Conservation (phyloP, 2,797 vertebrate species). For the Anolis apletophallus region DNA sequence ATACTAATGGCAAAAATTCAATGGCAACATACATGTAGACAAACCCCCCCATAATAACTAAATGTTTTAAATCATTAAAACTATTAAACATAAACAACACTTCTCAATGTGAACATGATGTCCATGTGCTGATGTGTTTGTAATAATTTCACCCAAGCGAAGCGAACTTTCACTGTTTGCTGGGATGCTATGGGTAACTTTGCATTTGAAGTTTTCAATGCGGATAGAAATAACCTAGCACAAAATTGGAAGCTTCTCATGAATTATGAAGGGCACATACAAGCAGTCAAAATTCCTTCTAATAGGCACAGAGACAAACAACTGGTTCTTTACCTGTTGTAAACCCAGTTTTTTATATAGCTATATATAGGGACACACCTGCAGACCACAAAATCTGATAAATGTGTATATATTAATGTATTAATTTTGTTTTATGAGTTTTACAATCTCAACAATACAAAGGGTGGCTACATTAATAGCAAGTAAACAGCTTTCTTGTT, state of each 20-base stretch:
- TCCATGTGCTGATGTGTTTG: not conserved
- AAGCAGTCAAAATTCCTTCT: not conserved
- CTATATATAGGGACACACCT: not conserved
- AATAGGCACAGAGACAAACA: not conserved
- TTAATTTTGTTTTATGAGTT: too few species aligned
- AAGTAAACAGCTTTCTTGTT: too few species aligned
- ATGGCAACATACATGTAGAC: too few species aligned
- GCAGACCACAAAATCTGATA: not conserved
- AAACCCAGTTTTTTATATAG: not conserved
- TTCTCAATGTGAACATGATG: not conserved
- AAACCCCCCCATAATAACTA: too few species aligned
- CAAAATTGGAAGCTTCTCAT: not conserved
- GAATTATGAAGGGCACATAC: not conserved
- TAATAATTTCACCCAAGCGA: not conserved
- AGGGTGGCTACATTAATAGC: not conserved
- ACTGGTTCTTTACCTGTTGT: not conserved
- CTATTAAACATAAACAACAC: too few species aligned
- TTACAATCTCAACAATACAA: not conserved
- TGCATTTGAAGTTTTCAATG: constrained; percentile 18
- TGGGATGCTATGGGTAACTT: not conserved
- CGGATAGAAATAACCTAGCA: constrained; percentile 6
- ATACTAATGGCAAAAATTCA: too few species aligned
- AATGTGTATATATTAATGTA: not conserved
- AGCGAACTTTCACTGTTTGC: not conserved
- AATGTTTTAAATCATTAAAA: too few species aligned